phyloP scores from a whole-genome alignment of 2,113 vertebrate species.

The Tachysurus vachellii region DNA sequence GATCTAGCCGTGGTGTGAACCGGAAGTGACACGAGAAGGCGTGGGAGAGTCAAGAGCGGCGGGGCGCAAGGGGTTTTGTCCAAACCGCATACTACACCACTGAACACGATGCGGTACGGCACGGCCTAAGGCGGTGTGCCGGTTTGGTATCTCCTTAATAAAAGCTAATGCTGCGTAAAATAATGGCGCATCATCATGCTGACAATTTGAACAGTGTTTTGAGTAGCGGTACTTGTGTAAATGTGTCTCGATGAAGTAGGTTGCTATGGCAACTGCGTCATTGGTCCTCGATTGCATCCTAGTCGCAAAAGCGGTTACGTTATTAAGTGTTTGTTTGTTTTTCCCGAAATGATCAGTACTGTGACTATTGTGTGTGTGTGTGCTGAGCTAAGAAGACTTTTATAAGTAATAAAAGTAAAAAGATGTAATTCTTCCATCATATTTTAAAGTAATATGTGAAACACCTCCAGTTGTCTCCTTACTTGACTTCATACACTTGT shows the following conservation, averaged over 20 bases:
- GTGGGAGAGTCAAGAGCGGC: slow-evolving; percentile 76
- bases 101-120: slow-evolving; percentile 6
- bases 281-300: neutral
- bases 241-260: neutral
- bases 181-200: neutral
- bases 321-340: neutral
- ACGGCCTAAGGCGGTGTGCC: neutral
- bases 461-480: neutral
- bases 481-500: neutral
- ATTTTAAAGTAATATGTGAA: neutral
- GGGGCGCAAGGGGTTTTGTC: slow-evolving; percentile 26
- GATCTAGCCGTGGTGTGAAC: slow-evolving; percentile 63
- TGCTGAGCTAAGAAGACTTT: too few species aligned
- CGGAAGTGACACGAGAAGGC: slow-evolving; percentile 82
- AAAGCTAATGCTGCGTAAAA: neutral
- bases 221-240: neutral
- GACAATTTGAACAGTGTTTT: neutral
- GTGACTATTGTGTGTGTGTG: neutral
- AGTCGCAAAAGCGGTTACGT: neutral
- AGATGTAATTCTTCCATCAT: neutral
- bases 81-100: slow-evolving; percentile 12
- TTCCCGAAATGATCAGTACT: neutral
- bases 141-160: too few species aligned
- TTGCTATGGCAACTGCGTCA: slow-evolving; percentile 46
- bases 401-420: too few species aligned